Percentiles rank a stretch among this genome's conserved stretches.
These are phyloP conservation scores for Chrysina gloriosa DNA, from an alignment of 2,888 invertebrate species.

Conservation along the genomic window DNA sequence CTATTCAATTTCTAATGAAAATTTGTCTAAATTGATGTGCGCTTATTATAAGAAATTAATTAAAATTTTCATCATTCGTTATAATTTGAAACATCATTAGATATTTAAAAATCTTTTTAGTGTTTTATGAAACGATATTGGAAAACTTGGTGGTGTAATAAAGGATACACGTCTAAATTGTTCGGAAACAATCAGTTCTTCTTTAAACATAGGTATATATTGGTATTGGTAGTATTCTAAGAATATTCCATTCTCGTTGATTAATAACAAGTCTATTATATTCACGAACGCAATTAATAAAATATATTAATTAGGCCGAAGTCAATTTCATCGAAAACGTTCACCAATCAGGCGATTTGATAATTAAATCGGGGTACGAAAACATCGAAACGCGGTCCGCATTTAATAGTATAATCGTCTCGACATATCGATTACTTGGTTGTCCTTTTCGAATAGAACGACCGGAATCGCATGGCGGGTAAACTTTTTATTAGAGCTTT, in stretches of 20 bases:
- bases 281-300: neutral
- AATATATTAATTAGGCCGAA: neutral
- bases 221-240: too few relatives aligned
- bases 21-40: too few relatives aligned
- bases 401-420: constrained; percentile 20
- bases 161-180: too few relatives aligned
- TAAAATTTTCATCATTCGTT: too few relatives aligned
- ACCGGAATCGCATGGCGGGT: constrained; percentile 5
- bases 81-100: too few relatives aligned
- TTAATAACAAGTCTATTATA: neutral
- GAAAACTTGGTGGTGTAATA: too few relatives aligned
- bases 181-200: too few relatives aligned
- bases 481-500: constrained; percentile 32
- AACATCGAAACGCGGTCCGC: neutral
- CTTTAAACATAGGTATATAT: too few relatives aligned
- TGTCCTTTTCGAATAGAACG: constrained; percentile 13
- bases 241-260: neutral
- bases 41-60: too few relatives aligned
- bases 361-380: constrained; percentile 1
- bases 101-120: too few relatives aligned
- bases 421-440: constrained; percentile 33
- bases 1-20: too few relatives aligned
- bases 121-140: too few relatives aligned
- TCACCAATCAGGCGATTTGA: constrained; percentile 5
- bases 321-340: neutral